Percentiles rank a stretch among this genome's conserved stretches.
Conservation (phyloP, 2,888 invertebrate genomes). For the Tenthredo amoena region DNA sequence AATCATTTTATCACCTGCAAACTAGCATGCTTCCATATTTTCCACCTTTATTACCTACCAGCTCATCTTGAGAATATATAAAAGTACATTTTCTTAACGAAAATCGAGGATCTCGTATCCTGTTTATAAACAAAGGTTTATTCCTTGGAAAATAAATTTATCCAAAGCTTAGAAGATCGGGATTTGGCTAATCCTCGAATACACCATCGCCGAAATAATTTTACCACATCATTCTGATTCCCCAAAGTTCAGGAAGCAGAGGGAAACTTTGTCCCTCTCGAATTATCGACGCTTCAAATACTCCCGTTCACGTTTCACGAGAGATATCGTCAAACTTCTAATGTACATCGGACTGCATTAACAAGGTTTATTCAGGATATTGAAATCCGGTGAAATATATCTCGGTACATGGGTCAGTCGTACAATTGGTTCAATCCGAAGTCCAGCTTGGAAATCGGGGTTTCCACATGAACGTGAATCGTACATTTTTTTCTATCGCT, state of each 20-base stretch:
- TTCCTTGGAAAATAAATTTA: neutral
- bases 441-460: neutral
- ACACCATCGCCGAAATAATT: neutral
- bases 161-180: neutral
- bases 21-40: neutral
- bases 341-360: neutral
- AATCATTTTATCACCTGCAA: neutral
- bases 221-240: neutral
- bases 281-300: neutral
- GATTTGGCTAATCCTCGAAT: neutral
- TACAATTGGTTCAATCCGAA: neutral
- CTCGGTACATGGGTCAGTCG: neutral
- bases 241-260: neutral
- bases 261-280: neutral
- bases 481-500: neutral
- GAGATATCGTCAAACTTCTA: constrained; percentile 2
- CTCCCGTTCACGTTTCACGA: neutral
- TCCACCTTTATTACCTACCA: neutral
- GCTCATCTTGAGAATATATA: neutral
- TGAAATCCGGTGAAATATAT: neutral
- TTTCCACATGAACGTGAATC: neutral
- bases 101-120: neutral
- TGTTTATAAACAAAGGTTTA: neutral
- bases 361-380: neutral
- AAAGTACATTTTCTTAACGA: neutral